phyloP scores from a whole-genome alignment of 2,888 invertebrate genomes.

The Piscicola geometra region DNA sequence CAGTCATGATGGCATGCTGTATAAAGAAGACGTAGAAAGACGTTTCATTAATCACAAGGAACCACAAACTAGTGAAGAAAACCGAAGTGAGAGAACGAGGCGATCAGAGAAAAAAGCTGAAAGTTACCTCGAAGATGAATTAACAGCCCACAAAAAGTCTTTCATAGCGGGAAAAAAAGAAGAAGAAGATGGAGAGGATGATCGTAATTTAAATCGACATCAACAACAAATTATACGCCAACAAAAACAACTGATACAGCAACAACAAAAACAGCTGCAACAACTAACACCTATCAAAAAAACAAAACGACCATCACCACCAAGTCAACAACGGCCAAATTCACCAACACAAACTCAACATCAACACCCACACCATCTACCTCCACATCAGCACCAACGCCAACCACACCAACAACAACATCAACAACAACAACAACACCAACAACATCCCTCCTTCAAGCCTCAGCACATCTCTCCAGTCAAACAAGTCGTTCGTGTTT shows the following conservation, averaged over 20 bases:
- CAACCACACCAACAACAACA: not conserved
- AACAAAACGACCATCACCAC: not conserved
- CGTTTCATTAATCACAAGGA: not conserved
- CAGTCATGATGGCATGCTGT: no score
- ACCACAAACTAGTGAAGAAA: not conserved
- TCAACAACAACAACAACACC: not conserved
- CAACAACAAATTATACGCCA: not conserved
- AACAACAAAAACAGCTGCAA: conserved; percentile 4
- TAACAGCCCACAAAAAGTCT: not conserved
- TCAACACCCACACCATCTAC: not conserved
- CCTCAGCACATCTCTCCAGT: not conserved
- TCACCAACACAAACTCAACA: not conserved
- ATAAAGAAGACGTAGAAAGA: not conserved
- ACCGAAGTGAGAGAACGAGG: not conserved
- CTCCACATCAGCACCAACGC: not conserved
- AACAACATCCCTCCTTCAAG: not conserved
- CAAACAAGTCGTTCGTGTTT: not conserved
- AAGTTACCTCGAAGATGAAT: not conserved
- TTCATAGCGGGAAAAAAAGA: not conserved
- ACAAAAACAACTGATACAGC: conserved; percentile 1
- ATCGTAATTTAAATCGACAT: not conserved
- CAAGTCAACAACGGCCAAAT: not conserved
- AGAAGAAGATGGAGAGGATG: not conserved
- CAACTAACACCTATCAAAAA: not conserved
- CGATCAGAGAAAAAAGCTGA: not conserved